phyloP scores from a whole-genome alignment of 2,113 vertebrate species.

The Miniopterus natalensis region DNA sequence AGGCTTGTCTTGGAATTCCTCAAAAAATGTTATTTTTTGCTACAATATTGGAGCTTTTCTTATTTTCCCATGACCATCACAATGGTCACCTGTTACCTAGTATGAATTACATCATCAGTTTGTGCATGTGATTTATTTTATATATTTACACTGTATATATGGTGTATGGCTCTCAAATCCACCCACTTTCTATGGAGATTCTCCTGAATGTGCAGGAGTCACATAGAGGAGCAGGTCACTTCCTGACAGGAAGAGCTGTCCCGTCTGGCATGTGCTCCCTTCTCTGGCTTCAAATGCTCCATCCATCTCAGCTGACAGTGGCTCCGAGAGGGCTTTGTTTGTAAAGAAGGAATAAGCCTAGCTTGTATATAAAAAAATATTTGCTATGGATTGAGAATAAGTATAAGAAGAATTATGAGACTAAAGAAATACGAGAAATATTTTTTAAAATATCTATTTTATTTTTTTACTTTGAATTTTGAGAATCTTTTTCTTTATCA shows the following conservation, averaged over 20 bases:
- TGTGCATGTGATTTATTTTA: background rate
- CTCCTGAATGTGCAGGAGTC: background rate
- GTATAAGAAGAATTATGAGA: background rate
- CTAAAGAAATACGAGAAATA: background rate
- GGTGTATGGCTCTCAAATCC: background rate
- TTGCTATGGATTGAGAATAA: background rate
- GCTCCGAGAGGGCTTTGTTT: background rate
- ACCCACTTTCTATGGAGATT: background rate
- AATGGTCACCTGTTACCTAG: background rate
- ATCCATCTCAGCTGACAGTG: background rate
- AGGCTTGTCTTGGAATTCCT: background rate
- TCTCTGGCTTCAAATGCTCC: background rate
- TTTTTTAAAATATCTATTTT: background rate
- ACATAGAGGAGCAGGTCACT: background rate
- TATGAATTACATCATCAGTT: background rate
- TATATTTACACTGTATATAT: background rate
- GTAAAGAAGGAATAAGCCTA: background rate
- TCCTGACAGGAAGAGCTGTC: background rate
- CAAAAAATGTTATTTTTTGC: background rate
- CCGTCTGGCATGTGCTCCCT: background rate
- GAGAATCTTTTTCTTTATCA: background rate
- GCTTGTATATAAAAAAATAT: background rate
- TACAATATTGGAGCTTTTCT: background rate
- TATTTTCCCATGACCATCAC: background rate
- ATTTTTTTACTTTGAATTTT: conserved; percentile 18